Evolutionary conservation across 2,113 vertebrate genomes (phyloP).

Genomic region (Eulemur macaco): DNA sequence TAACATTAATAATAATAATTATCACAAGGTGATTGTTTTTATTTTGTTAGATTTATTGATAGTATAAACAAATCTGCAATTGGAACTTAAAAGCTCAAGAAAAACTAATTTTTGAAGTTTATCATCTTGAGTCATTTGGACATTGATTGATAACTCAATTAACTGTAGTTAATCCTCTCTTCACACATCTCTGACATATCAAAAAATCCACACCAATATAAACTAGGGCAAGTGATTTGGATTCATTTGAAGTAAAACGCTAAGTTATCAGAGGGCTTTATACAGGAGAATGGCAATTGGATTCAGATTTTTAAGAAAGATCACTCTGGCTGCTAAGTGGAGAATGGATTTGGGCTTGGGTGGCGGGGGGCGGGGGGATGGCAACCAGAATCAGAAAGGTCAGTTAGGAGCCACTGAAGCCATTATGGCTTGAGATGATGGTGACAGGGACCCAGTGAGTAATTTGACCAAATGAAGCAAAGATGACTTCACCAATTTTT

Average conservation of each 20-base stretch:
- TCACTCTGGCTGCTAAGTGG: neutral
- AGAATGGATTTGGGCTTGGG: neutral
- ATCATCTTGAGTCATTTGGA: neutral
- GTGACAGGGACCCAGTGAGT: rapidly evolving
- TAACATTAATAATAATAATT: neutral
- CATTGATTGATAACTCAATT: neutral
- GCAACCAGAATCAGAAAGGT: too few species aligned
- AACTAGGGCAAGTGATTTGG: neutral
- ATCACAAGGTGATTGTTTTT: neutral
- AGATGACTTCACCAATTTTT: neutral
- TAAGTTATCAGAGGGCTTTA: neutral
- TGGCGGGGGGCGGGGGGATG: too few species aligned
- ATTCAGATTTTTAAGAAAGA: neutral
- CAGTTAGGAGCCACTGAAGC: rapidly evolving
- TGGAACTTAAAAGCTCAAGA: neutral
- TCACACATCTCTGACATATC: neutral
- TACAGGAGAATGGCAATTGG: neutral
- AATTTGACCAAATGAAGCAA: neutral
- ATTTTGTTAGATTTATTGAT: neutral
- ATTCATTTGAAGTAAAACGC: neutral
- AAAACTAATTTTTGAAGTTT: neutral
- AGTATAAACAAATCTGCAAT: neutral
- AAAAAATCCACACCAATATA: neutral
- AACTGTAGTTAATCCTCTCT: neutral
- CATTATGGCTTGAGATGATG: too few species aligned